These are phyloP conservation scores for Brachystomella parvula DNA, from an alignment of 1,140 invertebrate species.

Conservation along the genomic window DNA sequence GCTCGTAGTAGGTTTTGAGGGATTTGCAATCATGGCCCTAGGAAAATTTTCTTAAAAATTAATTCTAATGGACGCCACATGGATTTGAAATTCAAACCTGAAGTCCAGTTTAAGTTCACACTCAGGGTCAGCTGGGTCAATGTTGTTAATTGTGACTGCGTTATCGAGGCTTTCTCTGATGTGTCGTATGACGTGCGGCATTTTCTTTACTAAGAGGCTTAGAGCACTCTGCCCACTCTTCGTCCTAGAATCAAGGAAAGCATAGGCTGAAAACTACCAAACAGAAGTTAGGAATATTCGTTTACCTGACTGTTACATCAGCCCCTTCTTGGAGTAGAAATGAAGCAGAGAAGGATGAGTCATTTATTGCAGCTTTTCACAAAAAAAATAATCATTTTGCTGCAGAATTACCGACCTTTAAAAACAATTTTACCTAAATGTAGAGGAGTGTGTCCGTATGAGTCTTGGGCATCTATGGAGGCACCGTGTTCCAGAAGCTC, in stretches of 20 bases:
- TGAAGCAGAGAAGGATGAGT: conserved; percentile 64
- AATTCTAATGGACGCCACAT: not conserved
- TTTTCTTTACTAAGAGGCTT: conserved; percentile 71
- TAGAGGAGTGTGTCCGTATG: conserved; percentile 78
- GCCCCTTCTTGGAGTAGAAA: conserved; percentile 41
- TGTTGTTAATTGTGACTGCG: conserved; percentile 63
- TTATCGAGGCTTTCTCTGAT: conserved; percentile 57
- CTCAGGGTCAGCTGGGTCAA: conserved; percentile 69
- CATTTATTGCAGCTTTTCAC: conserved; percentile 74
- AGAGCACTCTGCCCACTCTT: conserved; percentile 72
- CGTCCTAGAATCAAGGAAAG: conserved; percentile 48
- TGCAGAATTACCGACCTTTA: not conserved
- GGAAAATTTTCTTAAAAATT: not conserved
- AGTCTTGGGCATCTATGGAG: conserved; percentile 68
- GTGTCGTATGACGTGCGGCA: conserved; percentile 46
- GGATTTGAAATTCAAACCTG: conserved; percentile 16
- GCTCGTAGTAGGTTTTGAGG: not conserved
- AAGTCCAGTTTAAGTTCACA: conserved; percentile 71
- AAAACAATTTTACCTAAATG: conserved; percentile 56
- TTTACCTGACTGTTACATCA: conserved; percentile 11
- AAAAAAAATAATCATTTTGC: conserved; percentile 41
- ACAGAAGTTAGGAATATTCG: not conserved
- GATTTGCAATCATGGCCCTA: conserved; percentile 9
- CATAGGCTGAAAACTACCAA: not conserved
- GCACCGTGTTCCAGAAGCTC: conserved; percentile 53